Conservation (phyloP, 2,888 invertebrate genomes). For the Pardosa pseudoannulata region DNA sequence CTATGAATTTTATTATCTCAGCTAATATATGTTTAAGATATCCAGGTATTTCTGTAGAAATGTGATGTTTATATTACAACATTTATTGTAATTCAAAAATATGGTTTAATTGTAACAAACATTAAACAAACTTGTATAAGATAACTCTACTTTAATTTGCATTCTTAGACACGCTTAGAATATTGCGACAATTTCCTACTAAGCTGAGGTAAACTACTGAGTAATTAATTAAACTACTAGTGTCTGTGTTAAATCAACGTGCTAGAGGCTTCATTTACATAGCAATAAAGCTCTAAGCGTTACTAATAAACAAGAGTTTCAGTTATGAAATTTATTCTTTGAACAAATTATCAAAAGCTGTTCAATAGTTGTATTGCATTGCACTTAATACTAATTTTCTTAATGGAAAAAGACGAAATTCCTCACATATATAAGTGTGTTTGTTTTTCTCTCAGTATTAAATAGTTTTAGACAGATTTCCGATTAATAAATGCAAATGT, state of each 20-base stretch:
- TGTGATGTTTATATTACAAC: too few species aligned
- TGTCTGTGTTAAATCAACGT: not conserved
- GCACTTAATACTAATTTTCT: too few species aligned
- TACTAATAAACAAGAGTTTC: not conserved
- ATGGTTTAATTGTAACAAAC: not conserved
- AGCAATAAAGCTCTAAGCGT: not conserved
- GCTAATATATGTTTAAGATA: too few species aligned
- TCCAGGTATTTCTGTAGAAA: too few species aligned
- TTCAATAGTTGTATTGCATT: too few species aligned
- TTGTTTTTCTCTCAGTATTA: too few species aligned
- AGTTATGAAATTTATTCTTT: not conserved
- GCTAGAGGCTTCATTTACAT: not conserved
- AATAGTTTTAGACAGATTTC: too few species aligned
- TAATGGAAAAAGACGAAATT: too few species aligned
- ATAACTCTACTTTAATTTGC: not conserved
- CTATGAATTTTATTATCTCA: too few species aligned
- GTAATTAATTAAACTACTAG: conserved; percentile 6
- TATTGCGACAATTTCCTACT: not conserved
- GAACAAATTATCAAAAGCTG: not conserved
- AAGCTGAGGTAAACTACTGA: not conserved
- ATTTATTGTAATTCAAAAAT: not conserved
- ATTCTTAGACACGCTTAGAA: not conserved
- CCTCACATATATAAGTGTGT: too few species aligned
- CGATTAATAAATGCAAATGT: too few species aligned
- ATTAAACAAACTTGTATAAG: not conserved